Conservation (phyloP, 2,888 invertebrate species). For the Ophion ellenae region DNA sequence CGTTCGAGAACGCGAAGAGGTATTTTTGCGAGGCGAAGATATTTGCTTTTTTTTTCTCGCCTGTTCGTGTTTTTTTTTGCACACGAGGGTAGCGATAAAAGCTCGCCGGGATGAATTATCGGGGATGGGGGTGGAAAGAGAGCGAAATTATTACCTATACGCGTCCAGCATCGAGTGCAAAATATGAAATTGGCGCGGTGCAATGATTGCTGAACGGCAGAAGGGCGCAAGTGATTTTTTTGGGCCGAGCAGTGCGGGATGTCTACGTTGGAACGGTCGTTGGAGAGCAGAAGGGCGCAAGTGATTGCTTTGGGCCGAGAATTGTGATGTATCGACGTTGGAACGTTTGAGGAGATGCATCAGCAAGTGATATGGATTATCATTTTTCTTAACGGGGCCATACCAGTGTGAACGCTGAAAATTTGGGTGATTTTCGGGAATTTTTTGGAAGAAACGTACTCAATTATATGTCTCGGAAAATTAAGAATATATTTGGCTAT, state of each 20-base stretch:
- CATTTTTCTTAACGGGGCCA: too few relatives aligned
- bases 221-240: background rate
- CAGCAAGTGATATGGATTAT: too few relatives aligned
- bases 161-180: too few relatives aligned
- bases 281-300: background rate
- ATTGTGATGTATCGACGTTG: too few relatives aligned
- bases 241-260: background rate
- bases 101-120: conserved; percentile 11
- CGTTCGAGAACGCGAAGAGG: conserved; percentile 34
- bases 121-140: background rate
- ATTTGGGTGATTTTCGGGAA: too few relatives aligned
- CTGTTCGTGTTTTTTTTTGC: background rate
- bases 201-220: background rate
- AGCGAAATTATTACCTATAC: background rate
- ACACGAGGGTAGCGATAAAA: conserved; percentile 35
- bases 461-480: too few relatives aligned
- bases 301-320: background rate
- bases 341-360: background rate
- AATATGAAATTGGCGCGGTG: too few relatives aligned
- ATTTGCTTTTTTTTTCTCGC: background rate
- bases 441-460: too few relatives aligned
- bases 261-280: background rate
- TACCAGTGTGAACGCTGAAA: too few relatives aligned
- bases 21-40: background rate
- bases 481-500: too few relatives aligned